These are phyloP conservation scores for Ganaspis sp. DNA, from an alignment of 1,140 invertebrate genomes.

Conservation along the genomic window DNA sequence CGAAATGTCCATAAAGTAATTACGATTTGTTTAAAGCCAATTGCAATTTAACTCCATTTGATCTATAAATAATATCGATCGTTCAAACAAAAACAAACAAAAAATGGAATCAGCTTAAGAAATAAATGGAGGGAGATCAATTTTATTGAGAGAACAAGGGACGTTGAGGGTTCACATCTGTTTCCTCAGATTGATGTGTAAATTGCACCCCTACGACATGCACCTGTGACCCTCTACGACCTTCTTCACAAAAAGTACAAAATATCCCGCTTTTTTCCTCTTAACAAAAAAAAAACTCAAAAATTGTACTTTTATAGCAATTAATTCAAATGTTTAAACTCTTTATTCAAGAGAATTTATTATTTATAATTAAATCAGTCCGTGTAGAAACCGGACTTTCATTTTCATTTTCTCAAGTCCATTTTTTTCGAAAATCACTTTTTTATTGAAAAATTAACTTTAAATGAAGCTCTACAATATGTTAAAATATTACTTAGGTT, in stretches of 20 bases:
- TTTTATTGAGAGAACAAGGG: slow-evolving; percentile 28
- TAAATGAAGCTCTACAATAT: too few species aligned
- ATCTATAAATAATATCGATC: not conserved
- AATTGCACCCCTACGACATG: slow-evolving; percentile 64
- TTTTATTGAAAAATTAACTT: too few species aligned
- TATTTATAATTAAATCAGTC: too few species aligned
- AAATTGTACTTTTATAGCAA: not conserved
- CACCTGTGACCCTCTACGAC: slow-evolving; percentile 63
- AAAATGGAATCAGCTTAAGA: slow-evolving; percentile 21
- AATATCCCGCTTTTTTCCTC: not conserved
- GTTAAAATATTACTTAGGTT: too few species aligned
- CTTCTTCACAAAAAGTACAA: slow-evolving; percentile 32
- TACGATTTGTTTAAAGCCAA: not conserved
- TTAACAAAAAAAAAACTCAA: not conserved
- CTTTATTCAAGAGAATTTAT: too few species aligned
- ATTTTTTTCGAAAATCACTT: too few species aligned
- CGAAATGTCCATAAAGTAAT: not conserved
- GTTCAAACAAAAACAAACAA: slow-evolving; percentile 1
- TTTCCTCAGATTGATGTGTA: slow-evolving; percentile 69
- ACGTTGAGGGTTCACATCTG: slow-evolving; percentile 58
- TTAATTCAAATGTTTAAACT: too few species aligned
- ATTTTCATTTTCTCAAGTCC: too few species aligned
- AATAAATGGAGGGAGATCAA: slow-evolving; percentile 26
- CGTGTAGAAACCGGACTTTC: too few species aligned
- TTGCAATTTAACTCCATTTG: not conserved